phyloP scores from a whole-genome alignment of 2,888 invertebrate species.

The Pristionchus japonicus region DNA sequence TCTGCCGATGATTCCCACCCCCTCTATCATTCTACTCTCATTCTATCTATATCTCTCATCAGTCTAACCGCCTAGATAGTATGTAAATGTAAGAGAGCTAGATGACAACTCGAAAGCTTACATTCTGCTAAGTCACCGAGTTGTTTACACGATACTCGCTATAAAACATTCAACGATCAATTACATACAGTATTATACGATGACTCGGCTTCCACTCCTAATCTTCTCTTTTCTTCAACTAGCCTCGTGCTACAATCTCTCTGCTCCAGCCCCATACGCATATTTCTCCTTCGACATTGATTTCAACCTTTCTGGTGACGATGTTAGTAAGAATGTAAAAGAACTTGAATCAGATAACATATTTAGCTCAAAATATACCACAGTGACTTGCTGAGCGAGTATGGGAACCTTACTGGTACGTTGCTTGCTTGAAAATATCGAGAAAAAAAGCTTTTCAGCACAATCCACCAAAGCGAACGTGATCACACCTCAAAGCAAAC shows the following conservation, averaged over 20 bases:
- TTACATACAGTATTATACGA: too few relatives aligned
- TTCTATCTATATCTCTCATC: too few relatives aligned
- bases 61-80: too few relatives aligned
- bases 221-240: background rate
- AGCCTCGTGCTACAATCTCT: background rate
- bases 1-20: too few relatives aligned
- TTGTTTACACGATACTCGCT: too few relatives aligned
- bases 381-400: background rate
- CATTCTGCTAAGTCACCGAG: too few relatives aligned
- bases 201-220: background rate
- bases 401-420: background rate
- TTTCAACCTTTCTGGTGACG: background rate
- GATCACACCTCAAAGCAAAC: background rate
- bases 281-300: background rate
- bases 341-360: background rate
- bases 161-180: background rate
- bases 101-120: too few relatives aligned
- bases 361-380: background rate
- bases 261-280: background rate
- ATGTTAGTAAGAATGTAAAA: background rate
- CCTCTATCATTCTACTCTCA: too few relatives aligned
- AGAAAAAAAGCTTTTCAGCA: background rate
- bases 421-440: too few relatives aligned
- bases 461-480: background rate
- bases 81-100: too few relatives aligned